Conservation (phyloP, 1,140 invertebrate genomes). For the Oncopodura yosiiana region DNA sequence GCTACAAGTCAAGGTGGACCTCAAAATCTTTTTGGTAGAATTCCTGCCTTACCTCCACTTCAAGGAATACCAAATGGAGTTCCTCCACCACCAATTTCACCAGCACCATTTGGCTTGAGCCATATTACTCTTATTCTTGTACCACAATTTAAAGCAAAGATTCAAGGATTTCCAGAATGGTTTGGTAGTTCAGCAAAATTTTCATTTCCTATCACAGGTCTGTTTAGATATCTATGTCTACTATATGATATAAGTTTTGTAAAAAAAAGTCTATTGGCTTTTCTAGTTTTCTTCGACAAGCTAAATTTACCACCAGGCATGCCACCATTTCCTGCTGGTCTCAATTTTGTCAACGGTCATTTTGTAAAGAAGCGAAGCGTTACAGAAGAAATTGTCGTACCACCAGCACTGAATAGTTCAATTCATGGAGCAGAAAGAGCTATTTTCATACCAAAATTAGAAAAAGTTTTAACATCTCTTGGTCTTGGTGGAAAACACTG, state of each 20-base stretch:
- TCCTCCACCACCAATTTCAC: background rate
- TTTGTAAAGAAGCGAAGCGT: constrained; percentile 1
- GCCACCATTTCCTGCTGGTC: constrained; percentile 6
- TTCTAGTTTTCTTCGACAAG: constrained; percentile 33
- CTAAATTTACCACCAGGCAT: constrained; percentile 10
- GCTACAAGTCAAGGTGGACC: background rate
- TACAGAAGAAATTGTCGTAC: constrained; percentile 12
- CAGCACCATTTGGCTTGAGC: constrained; percentile 24
- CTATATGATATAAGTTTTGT: too few species aligned
- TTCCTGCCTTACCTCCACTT: constrained; percentile 4
- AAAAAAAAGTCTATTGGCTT: background rate
- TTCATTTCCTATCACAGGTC: constrained; percentile 29
- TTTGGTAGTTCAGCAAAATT: constrained; percentile 12
- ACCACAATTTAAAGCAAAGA: constrained; percentile 25
- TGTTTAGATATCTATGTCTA: background rate
- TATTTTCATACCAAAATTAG: constrained; percentile 23
- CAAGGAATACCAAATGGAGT: constrained; percentile 8
- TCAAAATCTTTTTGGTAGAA: constrained; percentile 12
- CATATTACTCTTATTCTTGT: constrained; percentile 27
- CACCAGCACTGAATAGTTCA: constrained; percentile 2
- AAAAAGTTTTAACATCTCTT: constrained; percentile 15
- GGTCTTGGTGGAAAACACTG: constrained; percentile 25
- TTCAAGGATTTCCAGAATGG: constrained; percentile 16
- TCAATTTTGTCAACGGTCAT: background rate
- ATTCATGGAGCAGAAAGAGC: constrained; percentile 14